Evolutionary conservation across 2,888 invertebrate species (phyloP).

Genomic region (Ectobius pallidus): DNA sequence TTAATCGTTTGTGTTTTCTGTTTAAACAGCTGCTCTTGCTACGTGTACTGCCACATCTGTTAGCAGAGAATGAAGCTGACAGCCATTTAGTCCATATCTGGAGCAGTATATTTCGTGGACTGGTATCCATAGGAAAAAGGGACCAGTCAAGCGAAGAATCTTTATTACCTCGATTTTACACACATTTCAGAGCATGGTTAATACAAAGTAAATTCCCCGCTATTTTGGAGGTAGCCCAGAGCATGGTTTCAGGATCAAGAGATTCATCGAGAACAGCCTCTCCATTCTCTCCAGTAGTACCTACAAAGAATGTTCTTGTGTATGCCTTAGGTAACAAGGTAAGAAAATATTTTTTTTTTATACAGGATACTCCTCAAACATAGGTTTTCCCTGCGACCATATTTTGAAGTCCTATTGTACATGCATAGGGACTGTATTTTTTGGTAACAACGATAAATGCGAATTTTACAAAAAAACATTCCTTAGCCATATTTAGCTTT

Average conservation of each 20-base stretch:
- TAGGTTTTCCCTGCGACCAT: too few relatives aligned
- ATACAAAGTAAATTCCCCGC: background rate
- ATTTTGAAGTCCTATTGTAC: too few relatives aligned
- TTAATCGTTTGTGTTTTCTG: too few relatives aligned
- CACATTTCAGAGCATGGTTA: background rate
- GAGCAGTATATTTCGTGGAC: background rate
- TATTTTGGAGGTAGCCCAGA: background rate
- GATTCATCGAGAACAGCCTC: slow-evolving; percentile 4
- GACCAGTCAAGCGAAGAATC: slow-evolving; percentile 9
- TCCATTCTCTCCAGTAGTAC: background rate
- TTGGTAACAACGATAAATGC: too few relatives aligned
- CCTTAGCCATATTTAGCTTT: too few relatives aligned
- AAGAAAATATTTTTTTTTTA: too few relatives aligned
- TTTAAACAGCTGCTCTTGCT: too few relatives aligned
- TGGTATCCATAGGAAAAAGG: background rate
- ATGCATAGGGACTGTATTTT: too few relatives aligned
- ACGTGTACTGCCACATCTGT: background rate
- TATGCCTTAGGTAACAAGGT: slow-evolving; percentile 7
- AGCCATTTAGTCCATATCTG: background rate
- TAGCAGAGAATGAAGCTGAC: background rate
- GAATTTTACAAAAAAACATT: too few relatives aligned
- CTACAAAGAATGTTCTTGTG: slow-evolving; percentile 3
- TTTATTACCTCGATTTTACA: slow-evolving; percentile 1
- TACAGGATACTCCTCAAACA: too few relatives aligned
- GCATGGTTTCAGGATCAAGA: background rate